Conservation (phyloP, 2,888 invertebrate species). For the Eupithecia tripunctaria region DNA sequence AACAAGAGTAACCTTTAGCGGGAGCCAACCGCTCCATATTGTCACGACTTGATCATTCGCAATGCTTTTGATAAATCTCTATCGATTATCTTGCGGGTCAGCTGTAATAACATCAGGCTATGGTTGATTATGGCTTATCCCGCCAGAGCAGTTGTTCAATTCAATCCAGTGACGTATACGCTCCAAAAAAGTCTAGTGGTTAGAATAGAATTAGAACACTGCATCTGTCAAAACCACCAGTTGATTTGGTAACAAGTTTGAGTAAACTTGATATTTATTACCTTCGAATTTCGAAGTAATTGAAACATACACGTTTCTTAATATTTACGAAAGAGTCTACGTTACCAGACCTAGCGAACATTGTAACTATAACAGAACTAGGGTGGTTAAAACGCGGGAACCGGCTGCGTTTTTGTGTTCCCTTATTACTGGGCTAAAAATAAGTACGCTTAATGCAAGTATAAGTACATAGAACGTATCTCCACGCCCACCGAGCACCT, state of each 20-base stretch:
- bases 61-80: slow-evolving; percentile 70
- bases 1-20: slow-evolving; percentile 82
- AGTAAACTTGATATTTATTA: slow-evolving; percentile 76
- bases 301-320: slow-evolving; percentile 62
- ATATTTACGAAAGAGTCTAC: slow-evolving; percentile 47
- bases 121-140: slow-evolving; percentile 47
- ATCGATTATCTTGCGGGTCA: slow-evolving; percentile 67
- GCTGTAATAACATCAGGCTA: slow-evolving; percentile 55
- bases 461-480: slow-evolving; percentile 46
- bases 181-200: neutral
- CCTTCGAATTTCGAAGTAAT: slow-evolving; percentile 68
- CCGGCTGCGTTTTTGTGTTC: slow-evolving; percentile 51
- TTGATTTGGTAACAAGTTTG: slow-evolving; percentile 73
- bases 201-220: neutral
- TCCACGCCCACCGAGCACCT: slow-evolving; percentile 65
- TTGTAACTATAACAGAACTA: slow-evolving; percentile 16
- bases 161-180: slow-evolving; percentile 45
- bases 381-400: slow-evolving; percentile 34
- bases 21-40: slow-evolving; percentile 76
- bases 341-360: slow-evolving; percentile 32
- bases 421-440: slow-evolving; percentile 66
- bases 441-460: slow-evolving; percentile 64
- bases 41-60: slow-evolving; percentile 73
- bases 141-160: neutral
- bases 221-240: slow-evolving; percentile 76